phyloP scores from a whole-genome alignment of 2,113 vertebrate species.

The Tetrao urogallus region DNA sequence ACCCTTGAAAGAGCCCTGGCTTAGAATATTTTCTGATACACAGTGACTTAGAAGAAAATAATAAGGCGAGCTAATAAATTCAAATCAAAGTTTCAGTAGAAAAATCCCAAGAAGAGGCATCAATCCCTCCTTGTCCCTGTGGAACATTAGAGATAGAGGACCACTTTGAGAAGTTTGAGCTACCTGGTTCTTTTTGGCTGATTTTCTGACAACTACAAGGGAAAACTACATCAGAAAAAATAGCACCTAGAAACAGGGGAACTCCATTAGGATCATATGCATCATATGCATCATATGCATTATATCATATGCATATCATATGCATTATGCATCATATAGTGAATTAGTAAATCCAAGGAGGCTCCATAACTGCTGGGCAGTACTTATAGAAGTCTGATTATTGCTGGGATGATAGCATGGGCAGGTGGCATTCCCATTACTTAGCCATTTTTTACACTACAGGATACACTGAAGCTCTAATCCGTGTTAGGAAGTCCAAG shows the following conservation, averaged over 20 bases:
- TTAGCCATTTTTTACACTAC: background rate
- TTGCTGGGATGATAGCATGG: background rate
- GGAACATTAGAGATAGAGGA: background rate
- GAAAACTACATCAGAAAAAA: background rate
- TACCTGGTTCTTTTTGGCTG: background rate
- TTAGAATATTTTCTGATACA: background rate
- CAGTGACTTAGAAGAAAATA: background rate
- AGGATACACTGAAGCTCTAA: background rate
- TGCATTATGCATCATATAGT: rapidly evolving
- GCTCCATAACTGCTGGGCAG: background rate
- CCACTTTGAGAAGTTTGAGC: background rate
- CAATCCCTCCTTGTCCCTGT: background rate
- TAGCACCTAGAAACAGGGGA: background rate
- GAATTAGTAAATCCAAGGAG: background rate
- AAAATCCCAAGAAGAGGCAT: background rate
- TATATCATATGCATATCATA: too few relatives aligned
- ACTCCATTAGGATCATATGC: background rate
- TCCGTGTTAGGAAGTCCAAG: background rate
- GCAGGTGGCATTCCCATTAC: background rate
- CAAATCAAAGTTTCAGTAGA: background rate
- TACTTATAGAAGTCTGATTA: background rate
- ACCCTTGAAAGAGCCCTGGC: background rate
- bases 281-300: too few relatives aligned
- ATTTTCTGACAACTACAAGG: background rate
- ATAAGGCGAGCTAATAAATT: background rate